A percentile compares a stretch with the other conserved stretches of the same genome.
These are phyloP conservation scores for Rhimphoctona megacephalus DNA, from an alignment of 2,888 invertebrate genomes.

Conservation along the genomic window DNA sequence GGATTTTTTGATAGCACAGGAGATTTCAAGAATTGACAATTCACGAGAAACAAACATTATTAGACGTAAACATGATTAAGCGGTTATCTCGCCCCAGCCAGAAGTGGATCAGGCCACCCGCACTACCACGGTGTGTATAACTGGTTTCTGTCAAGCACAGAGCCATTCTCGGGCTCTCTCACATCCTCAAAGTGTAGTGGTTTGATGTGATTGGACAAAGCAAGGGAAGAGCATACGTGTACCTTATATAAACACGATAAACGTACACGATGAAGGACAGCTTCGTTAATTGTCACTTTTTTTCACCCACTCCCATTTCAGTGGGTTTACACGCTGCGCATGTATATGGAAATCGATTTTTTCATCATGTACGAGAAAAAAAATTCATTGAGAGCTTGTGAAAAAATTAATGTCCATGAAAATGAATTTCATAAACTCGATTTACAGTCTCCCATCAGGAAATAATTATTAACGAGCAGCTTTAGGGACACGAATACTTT, in stretches of 20 bases:
- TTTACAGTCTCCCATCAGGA: background rate
- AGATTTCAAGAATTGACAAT: constrained; percentile 20
- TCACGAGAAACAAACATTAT: constrained; percentile 48
- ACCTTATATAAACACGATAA: constrained; percentile 22
- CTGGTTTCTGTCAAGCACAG: constrained; percentile 64
- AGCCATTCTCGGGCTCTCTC: constrained; percentile 43
- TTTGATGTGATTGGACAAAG: constrained; percentile 36
- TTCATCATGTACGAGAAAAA: constrained; percentile 11
- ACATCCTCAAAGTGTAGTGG: constrained; percentile 42
- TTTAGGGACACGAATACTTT: background rate
- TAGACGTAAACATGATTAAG: constrained; percentile 61
- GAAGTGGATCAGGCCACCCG: constrained; percentile 64
- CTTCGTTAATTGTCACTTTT: constrained; percentile 53
- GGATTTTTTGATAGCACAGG: background rate
- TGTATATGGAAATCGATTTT: background rate
- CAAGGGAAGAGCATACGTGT: constrained; percentile 36
- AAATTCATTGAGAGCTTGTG: background rate
- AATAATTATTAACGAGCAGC: background rate
- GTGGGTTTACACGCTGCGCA: background rate
- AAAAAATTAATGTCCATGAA: background rate
- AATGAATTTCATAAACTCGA: background rate
- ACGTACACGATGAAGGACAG: constrained; percentile 41
- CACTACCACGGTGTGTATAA: constrained; percentile 42
- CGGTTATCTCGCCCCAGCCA: constrained; percentile 59
- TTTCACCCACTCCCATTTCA: constrained; percentile 9